Conservation (phyloP, 2,797 vertebrate species). For the Aldrovandia affinis region DNA sequence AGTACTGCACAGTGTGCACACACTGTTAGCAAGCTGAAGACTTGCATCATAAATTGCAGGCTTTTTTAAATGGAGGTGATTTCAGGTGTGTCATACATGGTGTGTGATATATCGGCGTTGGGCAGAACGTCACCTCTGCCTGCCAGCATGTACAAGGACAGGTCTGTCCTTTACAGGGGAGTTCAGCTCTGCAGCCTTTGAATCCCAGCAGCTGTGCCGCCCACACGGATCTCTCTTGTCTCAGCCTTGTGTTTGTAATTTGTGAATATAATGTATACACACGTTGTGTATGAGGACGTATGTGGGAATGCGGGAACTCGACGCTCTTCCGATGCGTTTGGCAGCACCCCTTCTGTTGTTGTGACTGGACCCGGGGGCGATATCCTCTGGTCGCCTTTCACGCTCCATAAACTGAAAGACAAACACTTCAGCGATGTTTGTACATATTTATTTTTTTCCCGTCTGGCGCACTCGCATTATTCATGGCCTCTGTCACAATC, state of each 20-base stretch:
- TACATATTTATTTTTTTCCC: slow-evolving; percentile 40
- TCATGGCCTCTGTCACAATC: slow-evolving; percentile 28
- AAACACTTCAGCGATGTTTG: slow-evolving; percentile 59
- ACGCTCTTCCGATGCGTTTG: background rate
- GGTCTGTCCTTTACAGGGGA: too few relatives aligned
- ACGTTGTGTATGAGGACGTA: background rate
- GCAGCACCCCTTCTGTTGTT: slow-evolving; percentile 25
- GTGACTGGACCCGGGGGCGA: slow-evolving; percentile 53
- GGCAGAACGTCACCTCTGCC: too few relatives aligned
- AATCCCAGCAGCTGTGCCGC: too few relatives aligned
- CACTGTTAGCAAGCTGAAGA: too few relatives aligned
- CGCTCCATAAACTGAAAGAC: slow-evolving; percentile 66
- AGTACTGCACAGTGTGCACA: background rate
- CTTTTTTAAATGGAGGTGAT: too few relatives aligned
- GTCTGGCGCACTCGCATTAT: slow-evolving; percentile 26
- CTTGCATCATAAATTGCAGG: too few relatives aligned
- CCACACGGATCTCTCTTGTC: background rate
- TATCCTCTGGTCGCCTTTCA: slow-evolving; percentile 59
- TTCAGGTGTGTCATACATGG: too few relatives aligned
- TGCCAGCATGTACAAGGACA: too few relatives aligned
- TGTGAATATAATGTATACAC: background rate
- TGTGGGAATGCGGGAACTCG: background rate
- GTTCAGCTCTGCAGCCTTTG: too few relatives aligned
- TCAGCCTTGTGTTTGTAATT: background rate
- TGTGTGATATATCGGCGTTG: too few relatives aligned